Evolutionary conservation across 2,797 vertebrate genomes (phyloP).

Genomic region (Hapalemur alaotrensis): DNA sequence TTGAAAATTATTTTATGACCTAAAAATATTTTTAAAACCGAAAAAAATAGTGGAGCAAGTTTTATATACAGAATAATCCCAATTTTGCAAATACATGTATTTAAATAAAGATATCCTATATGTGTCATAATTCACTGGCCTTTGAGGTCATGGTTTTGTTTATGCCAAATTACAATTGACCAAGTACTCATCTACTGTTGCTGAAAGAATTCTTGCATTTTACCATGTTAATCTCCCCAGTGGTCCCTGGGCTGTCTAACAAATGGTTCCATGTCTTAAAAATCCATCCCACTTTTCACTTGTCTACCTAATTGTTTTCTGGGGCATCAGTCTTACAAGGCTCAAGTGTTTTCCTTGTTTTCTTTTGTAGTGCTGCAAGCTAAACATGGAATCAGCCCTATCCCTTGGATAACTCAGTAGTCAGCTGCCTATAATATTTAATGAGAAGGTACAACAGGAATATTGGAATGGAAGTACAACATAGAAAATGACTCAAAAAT

Average conservation of each 20-base stretch:
- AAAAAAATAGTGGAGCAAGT: neutral
- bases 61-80: neutral
- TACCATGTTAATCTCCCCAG: neutral
- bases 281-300: neutral
- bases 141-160: neutral
- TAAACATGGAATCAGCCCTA: neutral
- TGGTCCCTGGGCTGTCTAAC: neutral
- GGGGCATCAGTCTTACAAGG: neutral
- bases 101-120: neutral
- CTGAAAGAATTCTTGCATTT: neutral
- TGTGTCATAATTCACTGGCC: neutral
- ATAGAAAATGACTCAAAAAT: neutral
- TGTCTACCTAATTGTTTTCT: neutral
- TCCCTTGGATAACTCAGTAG: neutral
- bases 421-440: neutral
- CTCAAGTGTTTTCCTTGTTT: neutral
- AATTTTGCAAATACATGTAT: neutral
- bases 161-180: neutral
- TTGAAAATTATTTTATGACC: neutral
- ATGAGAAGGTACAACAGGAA: neutral
- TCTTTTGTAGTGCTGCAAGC: neutral
- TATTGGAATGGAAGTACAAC: neutral
- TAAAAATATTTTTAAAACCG: neutral
- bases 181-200: neutral
- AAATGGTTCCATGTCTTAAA: neutral